Base-by-base conservation (phyloP, 2,113 vertebrate species). In the Callithrix jacchus region DNA sequence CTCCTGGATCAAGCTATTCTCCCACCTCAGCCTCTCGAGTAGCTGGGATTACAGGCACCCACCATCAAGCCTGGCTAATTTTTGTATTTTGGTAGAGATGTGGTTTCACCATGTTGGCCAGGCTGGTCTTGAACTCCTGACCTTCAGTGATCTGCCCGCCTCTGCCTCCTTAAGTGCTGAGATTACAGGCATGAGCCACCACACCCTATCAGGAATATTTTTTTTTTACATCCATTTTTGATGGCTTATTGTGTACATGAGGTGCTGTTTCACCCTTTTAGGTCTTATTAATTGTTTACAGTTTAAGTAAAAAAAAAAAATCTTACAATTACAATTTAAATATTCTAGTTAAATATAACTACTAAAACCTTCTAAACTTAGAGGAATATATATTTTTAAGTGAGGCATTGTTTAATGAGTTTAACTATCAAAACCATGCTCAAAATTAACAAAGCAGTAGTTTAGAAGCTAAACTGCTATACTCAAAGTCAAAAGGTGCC, bases 271-370 rank as follows among this genome's bases (percentile, higher is more conserved):
- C 7, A 32, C 2, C 11, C 2, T 71, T 91, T 84, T 49, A 74
- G 23, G 9, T 87, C 16, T 61, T 87, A 11, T 21, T 80, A 42
- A 87, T 64, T 74, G 80, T 96, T 91, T 12, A 76, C 5, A 70
- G 5, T 70, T 56, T 74, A 76, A 79, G 17, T 85, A 27, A 80
- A 42, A 74, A 8, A 42, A 42, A 8, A 21, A 58, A 83, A n/a
- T 79, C 37, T 87, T 91, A 54, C 25, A 84, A 37, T 95, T 35
- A 81, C 5, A 82, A 92, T 93, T 82, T 80, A 71, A 87, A n/a
- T n/a, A 52, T 92, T 88, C 35, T 81, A 70, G 42, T 68, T 96
- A 77, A 91, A 73, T 85, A 54, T 21, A 82, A 64, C 4, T 76
- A 42, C 27, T 27, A 8, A 90, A 66, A 61, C 1, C 47, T 79